Conservation (phyloP, 2,797 vertebrate genomes). For the Salmo trutta region DNA sequence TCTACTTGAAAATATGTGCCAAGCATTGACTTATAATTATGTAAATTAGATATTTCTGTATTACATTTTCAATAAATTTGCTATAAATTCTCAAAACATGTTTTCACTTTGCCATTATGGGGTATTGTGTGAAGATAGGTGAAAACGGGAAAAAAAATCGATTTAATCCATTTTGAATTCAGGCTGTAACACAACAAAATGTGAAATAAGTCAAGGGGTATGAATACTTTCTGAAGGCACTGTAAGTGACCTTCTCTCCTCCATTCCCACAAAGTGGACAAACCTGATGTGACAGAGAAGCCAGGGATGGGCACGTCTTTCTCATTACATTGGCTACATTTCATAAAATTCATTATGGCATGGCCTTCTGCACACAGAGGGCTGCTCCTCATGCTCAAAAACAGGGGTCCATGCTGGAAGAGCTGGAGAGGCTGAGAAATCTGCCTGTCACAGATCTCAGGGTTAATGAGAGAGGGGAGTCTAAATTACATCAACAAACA, state of each 20-base stretch:
- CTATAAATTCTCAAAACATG: too few species aligned
- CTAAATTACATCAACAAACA: background rate
- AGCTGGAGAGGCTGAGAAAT: slow-evolving; percentile 5
- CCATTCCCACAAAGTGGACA: background rate
- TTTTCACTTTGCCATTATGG: too few species aligned
- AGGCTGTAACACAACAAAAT: too few species aligned
- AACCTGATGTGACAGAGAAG: slow-evolving; percentile 29
- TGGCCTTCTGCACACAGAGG: slow-evolving; percentile 14
- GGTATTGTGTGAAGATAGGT: too few species aligned
- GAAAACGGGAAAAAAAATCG: too few species aligned
- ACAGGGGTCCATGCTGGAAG: slow-evolving; percentile 15
- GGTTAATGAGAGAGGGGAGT: slow-evolving; percentile 42
- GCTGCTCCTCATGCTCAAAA: slow-evolving; percentile 12
- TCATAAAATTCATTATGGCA: slow-evolving; percentile 38
- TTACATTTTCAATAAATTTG: too few species aligned
- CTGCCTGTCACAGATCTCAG: slow-evolving; percentile 41
- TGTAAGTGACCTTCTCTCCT: background rate
- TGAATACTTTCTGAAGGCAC: too few species aligned
- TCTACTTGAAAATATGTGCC: too few species aligned
- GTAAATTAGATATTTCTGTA: too few species aligned
- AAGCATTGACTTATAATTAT: too few species aligned
- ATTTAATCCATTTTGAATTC: too few species aligned
- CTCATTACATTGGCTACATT: slow-evolving; percentile 30
- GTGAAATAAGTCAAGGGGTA: too few species aligned
- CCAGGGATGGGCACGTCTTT: slow-evolving; percentile 25